Conservation (phyloP, 2,113 vertebrate genomes). For the Hippocampus abdominalis region DNA sequence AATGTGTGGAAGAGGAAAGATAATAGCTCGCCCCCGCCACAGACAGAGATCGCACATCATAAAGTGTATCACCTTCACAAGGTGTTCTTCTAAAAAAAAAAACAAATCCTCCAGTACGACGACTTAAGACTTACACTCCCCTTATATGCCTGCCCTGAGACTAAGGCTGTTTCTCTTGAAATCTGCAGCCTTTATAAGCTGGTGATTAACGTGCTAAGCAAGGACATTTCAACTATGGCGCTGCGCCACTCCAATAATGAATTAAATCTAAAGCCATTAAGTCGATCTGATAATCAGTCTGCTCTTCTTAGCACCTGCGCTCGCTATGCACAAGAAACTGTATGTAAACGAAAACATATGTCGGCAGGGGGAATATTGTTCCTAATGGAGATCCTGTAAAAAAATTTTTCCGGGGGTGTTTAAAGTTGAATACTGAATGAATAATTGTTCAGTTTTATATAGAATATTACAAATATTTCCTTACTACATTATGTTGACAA, state of each 20-base stretch:
- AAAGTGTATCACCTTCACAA: neutral
- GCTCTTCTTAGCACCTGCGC: slow-evolving; percentile 2
- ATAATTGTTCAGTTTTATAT: no score
- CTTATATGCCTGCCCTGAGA: neutral
- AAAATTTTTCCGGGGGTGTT: no score
- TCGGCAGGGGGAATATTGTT: neutral
- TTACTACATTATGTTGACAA: no score
- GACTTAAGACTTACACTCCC: neutral
- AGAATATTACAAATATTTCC: no score
- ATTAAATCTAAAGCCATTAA: slow-evolving; percentile 45
- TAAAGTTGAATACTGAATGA: no score
- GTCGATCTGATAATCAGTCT: slow-evolving; percentile 15
- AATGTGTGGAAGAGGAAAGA: neutral
- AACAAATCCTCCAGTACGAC: slow-evolving; percentile 2
- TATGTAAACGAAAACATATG: neutral
- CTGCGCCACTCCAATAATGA: slow-evolving; percentile 32
- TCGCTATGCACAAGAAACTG: neutral
- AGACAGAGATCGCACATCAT: neutral
- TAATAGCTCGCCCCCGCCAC: neutral
- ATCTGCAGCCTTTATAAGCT: slow-evolving; percentile 37
- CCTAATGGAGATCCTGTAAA: neutral
- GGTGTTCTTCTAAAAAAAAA: neutral
- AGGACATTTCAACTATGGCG: slow-evolving; percentile 11
- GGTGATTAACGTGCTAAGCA: slow-evolving; percentile 37
- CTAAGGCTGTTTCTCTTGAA: slow-evolving; percentile 11